A percentile compares a stretch with the other conserved stretches of the same genome.
phyloP scores from a whole-genome alignment of 2,113 vertebrate genomes.

The Oryzias celebensis region DNA sequence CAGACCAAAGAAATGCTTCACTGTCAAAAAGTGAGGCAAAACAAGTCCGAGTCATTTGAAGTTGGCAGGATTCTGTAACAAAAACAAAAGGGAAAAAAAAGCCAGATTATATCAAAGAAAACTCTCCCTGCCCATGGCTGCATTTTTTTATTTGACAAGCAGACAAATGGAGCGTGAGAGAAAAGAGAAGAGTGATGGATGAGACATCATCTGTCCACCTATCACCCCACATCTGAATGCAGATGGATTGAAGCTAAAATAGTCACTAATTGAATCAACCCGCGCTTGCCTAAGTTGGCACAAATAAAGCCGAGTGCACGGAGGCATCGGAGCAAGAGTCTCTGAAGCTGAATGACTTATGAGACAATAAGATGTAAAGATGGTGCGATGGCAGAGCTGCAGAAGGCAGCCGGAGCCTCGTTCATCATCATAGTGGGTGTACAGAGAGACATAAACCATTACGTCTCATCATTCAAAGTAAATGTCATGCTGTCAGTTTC shows the following conservation, averaged over 20 bases:
- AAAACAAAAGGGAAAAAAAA: background rate
- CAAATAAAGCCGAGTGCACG: background rate
- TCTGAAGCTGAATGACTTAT: conserved; percentile 42
- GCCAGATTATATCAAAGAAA: background rate
- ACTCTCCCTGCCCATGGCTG: background rate
- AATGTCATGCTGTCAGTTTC: conserved; percentile 50
- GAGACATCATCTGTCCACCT: conserved; percentile 19
- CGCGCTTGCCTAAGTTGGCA: background rate
- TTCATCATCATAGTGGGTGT: conserved; percentile 42
- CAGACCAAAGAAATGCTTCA: conserved; percentile 41
- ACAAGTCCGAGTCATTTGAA: background rate
- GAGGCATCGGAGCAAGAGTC: conserved; percentile 5
- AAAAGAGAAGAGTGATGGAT: background rate
- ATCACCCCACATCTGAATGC: background rate
- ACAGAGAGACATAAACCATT: conserved; percentile 37
- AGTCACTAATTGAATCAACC: conserved; percentile 1
- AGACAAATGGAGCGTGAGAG: background rate
- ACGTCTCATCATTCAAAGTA: conserved; percentile 48
- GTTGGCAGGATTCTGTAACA: background rate
- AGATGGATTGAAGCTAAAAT: conserved; percentile 1
- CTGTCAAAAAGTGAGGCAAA: conserved; percentile 9
- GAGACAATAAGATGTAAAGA: conserved; percentile 46
- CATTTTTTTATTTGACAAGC: background rate
- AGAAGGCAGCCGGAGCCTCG: conserved; percentile 28
- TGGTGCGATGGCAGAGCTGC: conserved; percentile 7